Base-by-base conservation (phyloP, 2,797 vertebrate species). In the Podarcis siculus region DNA sequence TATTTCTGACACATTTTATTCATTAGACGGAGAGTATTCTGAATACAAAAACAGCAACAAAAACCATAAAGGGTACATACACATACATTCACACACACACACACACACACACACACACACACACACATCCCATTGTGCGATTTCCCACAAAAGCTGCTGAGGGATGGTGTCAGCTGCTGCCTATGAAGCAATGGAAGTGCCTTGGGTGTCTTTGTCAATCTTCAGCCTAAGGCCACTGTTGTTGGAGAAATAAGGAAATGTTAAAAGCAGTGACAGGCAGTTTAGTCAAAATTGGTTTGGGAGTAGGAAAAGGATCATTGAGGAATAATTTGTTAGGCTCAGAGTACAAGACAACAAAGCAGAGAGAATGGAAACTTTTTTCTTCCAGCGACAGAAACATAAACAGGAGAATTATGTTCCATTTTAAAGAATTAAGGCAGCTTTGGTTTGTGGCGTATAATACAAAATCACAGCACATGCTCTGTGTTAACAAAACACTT, bases 201-300 rank as follows among this genome's bases (percentile, higher is more conserved):
- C 95, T 93, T 93, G 96, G 93, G 95, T 94, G 69, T 91, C 93
- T 92, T 96, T 96, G 96, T 96, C 93, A 95, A 93, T 88, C 82
- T 92, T 92, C 85, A 95, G 96, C 96, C 96, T 91, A 95, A 96
- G 94, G 97, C 94, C 89, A 93, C 90, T 95, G 92, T 95, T 95
- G 92, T 87, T 95, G 94, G 93, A 96, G 90, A 92, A 91, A 95
- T 79, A 95, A 96, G 93, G 92, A 95, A 90, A 87, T 92, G 87
- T 92, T 97, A 94, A 94, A 95, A 92, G 87, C 88, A 94, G 86
- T 94, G 95, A 95, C 96, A 96, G 91, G 93, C 90, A 93, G 94
- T 95, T 97, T 96, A 90, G 94, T 89, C 89, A 95, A 95, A 88
- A 96, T 95, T 95, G 80, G 84, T 87, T 75, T 58, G 85, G 91